phyloP scores from a whole-genome alignment of 2,113 vertebrate genomes.

The Cynocephalus volans region DNA sequence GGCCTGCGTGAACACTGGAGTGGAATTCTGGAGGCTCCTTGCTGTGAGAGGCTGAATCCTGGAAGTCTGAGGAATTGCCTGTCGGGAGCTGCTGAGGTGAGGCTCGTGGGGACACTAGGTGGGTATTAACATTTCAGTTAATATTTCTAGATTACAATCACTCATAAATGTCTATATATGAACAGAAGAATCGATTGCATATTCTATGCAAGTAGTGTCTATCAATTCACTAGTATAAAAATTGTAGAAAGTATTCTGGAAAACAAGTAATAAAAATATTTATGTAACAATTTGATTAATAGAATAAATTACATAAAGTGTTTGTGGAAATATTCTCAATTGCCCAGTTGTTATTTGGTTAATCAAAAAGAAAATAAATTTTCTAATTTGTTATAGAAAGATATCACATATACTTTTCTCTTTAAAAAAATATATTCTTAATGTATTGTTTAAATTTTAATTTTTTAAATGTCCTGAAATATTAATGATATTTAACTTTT shows the following conservation, averaged over 20 bases:
- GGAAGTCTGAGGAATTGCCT: not conserved
- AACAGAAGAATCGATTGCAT: not conserved
- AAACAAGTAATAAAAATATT: not conserved
- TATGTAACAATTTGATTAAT: not conserved
- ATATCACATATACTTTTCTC: not conserved
- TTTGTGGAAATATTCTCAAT: not conserved
- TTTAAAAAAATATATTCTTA: not conserved
- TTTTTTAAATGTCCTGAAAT: constrained; percentile 52
- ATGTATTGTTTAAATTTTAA: constrained; percentile 16
- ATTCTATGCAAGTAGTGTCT: not conserved
- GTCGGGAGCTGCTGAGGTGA: not conserved
- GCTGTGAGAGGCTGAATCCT: not conserved
- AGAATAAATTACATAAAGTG: not conserved
- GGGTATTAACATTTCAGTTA: not conserved
- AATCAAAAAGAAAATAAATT: not conserved
- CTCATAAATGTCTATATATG: not conserved
- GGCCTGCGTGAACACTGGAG: not conserved
- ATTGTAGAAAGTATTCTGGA: not conserved
- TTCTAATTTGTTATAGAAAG: not conserved
- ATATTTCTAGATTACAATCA: not conserved
- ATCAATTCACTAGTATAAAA: not conserved
- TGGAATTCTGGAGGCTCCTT: not conserved
- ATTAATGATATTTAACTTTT: constrained; percentile 50
- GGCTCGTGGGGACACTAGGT: accelerated
- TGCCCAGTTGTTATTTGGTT: not conserved